phyloP scores from a whole-genome alignment of 2,113 vertebrate genomes.

The Eolophus roseicapilla region DNA sequence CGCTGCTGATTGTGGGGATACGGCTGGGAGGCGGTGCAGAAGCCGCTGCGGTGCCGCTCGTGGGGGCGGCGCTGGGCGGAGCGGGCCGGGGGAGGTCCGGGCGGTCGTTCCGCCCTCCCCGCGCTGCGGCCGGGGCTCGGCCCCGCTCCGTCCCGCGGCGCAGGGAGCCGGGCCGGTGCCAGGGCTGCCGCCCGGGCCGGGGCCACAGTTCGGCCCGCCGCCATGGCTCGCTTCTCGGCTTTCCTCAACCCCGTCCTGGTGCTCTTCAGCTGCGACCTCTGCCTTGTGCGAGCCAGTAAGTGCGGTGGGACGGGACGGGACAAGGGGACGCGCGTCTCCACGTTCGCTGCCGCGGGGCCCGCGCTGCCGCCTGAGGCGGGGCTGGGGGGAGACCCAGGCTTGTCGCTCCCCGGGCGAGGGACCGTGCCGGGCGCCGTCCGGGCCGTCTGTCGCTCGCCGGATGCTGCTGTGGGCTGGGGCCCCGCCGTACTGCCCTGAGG shows the following conservation, averaged over 20 bases:
- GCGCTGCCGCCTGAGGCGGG: not conserved
- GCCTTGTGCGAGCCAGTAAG: constrained; percentile 91
- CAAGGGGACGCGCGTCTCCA: not conserved
- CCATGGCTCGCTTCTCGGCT: constrained; percentile 14
- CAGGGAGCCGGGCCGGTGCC: not conserved
- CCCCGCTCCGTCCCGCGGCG: not conserved
- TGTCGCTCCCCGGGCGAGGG: not conserved
- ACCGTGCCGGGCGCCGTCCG: not conserved
- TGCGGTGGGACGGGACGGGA: not conserved
- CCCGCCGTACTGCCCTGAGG: not conserved
- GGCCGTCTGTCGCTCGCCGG: too few relatives aligned
- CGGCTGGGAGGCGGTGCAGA: not conserved
- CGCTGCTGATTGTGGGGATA: not conserved
- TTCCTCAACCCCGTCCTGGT: constrained; percentile 75
- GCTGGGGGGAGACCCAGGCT: not conserved
- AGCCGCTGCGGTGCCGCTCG: not conserved
- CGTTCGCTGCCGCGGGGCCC: not conserved
- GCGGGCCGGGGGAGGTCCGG: not conserved
- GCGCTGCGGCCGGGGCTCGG: not conserved
- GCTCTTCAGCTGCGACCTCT: constrained; percentile 89
- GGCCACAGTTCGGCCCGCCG: not conserved
- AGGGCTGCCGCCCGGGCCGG: not conserved
- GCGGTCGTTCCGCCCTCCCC: not conserved
- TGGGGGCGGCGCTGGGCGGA: not conserved
- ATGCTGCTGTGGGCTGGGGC: not conserved